Evolutionary conservation across 2,113 vertebrate genomes (phyloP).

Genomic region (Saccopteryx bilineata): DNA sequence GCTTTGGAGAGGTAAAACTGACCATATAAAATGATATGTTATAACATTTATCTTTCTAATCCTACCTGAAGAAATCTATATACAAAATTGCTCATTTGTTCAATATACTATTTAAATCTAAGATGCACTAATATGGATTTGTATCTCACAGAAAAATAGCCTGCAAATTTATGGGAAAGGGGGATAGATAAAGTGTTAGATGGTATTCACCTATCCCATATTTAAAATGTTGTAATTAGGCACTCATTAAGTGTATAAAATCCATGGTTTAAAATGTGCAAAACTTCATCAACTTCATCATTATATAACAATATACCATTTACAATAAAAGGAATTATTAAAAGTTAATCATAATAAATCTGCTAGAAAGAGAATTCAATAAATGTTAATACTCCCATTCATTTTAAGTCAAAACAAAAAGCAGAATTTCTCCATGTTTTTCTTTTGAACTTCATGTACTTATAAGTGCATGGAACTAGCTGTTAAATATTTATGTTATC

Average conservation of each 20-base stretch:
- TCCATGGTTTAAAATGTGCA: background rate
- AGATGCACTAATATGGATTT: slow-evolving; percentile 15
- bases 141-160: slow-evolving; percentile 25
- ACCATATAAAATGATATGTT: background rate
- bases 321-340: slow-evolving; percentile 24
- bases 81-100: slow-evolving; percentile 25
- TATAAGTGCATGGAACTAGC: slow-evolving; percentile 1
- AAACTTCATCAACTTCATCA: slow-evolving; percentile 53
- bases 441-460: slow-evolving; percentile 57
- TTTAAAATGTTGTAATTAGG: slow-evolving; percentile 27
- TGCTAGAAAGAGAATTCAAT: slow-evolving; percentile 36
- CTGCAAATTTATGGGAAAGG: background rate
- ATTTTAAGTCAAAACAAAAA: slow-evolving; percentile 40
- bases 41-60: slow-evolving; percentile 21
- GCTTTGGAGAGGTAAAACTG: slow-evolving; percentile 28
- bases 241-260: slow-evolving; percentile 25
- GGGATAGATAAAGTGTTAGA: background rate
- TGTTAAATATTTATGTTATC: slow-evolving; percentile 54
- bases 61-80: slow-evolving; percentile 1
- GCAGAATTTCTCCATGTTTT: slow-evolving; percentile 55
- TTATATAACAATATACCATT: slow-evolving; percentile 5
- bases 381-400: slow-evolving; percentile 46
- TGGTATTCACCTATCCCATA: background rate
- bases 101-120: slow-evolving; percentile 46
- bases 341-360: slow-evolving; percentile 59